Base-by-base conservation (phyloP, 37 sponge, comb jelly and placozoan species). In the Cliona cf. orientalis region DNA sequence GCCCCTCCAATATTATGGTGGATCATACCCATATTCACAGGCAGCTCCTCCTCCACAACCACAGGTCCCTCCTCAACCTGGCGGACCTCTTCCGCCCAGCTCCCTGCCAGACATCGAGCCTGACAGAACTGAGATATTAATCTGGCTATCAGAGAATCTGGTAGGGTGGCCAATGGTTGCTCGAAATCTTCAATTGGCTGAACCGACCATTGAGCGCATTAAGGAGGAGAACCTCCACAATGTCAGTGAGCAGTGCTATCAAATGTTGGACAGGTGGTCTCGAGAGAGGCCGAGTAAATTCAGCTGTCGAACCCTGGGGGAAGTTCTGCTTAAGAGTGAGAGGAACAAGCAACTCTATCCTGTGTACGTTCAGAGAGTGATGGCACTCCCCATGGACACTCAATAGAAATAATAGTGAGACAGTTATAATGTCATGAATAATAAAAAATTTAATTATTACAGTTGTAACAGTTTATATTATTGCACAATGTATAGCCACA, bases 151-250 rank as follows among this genome's bases (percentile, higher is more conserved):
- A 23, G 55, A 62, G 14, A 29, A 60, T 5, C 35, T 90, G 25
- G 36, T 61, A 12, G 23, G 69, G 64, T 90, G 90, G 90, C 84
- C 74, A 63, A 85, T 85, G 43, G 7, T 90, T 23, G 90, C 73
- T 26, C 66, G 90, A 17, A 75, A 36, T 49, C 72, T 90, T 0
- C 71, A 46, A 0, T 17, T 90, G 44, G 49, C 58, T 22, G 77
- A 84, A 1, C 12, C 33, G 28, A 62, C 68, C 26, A 55, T 90
- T 29, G 71, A 57, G 1, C 58, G 49, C 11, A 88, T 88, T 14
- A 71, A 26, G 3, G 41, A 31, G 0, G 88, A 87, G 29, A 42
- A 69, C 31, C 71, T 35, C 28, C 37, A 42, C 11, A 12, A 69
- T 17, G 46, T 77, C 1, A 42, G 34, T 12, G 89, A 88, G 42